phyloP scores from a whole-genome alignment of 2,888 invertebrate genomes.

The Silvanus unidentatus region DNA sequence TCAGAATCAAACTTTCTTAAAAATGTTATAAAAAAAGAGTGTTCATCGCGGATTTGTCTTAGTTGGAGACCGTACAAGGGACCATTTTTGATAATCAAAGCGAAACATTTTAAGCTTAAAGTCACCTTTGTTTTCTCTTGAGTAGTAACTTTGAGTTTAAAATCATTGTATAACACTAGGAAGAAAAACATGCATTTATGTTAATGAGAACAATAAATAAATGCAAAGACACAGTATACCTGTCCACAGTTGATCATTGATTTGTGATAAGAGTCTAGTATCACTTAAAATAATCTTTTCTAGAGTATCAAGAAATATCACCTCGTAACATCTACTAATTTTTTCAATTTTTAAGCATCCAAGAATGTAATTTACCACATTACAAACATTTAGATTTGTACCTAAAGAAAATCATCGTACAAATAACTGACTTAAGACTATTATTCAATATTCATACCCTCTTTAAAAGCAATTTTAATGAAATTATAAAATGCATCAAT shows the following conservation, averaged over 20 bases:
- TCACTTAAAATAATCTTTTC: slow-evolving; percentile 12
- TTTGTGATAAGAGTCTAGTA: too few species aligned
- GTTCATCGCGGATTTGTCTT: slow-evolving; percentile 31
- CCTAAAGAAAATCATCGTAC: slow-evolving; percentile 12
- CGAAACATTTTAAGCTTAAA: slow-evolving; percentile 27
- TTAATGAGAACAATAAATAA: too few species aligned
- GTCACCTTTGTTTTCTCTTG: slow-evolving; percentile 16
- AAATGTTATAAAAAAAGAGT: slow-evolving; percentile 32
- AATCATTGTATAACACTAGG: too few species aligned
- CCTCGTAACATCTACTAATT: slow-evolving; percentile 42
- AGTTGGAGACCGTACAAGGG: slow-evolving; percentile 31
- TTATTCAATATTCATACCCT: slow-evolving; percentile 15
- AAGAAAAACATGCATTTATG: too few species aligned
- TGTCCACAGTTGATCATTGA: too few species aligned
- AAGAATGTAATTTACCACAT: slow-evolving; percentile 25
- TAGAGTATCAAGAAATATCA: slow-evolving; percentile 53
- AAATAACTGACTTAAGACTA: slow-evolving; percentile 9
- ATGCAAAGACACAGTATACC: too few species aligned
- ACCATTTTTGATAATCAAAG: slow-evolving; percentile 33
- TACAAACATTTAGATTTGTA: slow-evolving; percentile 19
- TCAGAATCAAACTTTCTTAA: slow-evolving; percentile 24
- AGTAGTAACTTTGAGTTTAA: too few species aligned
- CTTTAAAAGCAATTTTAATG: slow-evolving; percentile 22
- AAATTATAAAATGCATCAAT: slow-evolving; percentile 4
- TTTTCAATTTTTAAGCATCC: slow-evolving; percentile 25